Percentiles rank a stretch among this genome's conserved stretches.
Evolutionary conservation across 2,888 invertebrate genomes (phyloP).

Genomic region (Apotomis betuletana): DNA sequence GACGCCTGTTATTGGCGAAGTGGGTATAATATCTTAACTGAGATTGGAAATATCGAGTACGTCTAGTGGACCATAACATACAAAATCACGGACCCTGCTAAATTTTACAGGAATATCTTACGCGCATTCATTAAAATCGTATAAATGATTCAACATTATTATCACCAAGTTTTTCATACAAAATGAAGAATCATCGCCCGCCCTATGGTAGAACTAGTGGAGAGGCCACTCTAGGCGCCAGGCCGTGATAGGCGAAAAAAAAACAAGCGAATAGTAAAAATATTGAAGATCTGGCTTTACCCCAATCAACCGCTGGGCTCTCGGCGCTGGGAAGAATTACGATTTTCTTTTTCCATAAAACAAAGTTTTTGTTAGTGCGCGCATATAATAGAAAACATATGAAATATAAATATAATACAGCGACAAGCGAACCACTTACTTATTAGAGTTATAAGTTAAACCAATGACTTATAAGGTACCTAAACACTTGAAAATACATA

Average conservation of each 20-base stretch:
- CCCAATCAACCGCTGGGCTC: too few relatives aligned
- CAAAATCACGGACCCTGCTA: background rate
- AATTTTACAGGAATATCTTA: background rate
- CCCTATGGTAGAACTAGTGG: too few relatives aligned
- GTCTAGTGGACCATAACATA: background rate
- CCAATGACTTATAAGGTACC: conserved; percentile 16
- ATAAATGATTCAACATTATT: background rate
- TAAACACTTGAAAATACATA: background rate
- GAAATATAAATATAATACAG: conserved; percentile 13
- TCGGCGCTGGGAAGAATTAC: too few relatives aligned
- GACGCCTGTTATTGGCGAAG: background rate
- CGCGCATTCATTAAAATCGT: too few relatives aligned
- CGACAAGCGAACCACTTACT: conserved; percentile 8
- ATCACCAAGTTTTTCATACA: conserved; percentile 7
- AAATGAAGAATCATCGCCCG: conserved; percentile 2
- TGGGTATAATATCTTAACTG: too few relatives aligned
- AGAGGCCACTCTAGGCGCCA: too few relatives aligned
- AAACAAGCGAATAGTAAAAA: too few relatives aligned
- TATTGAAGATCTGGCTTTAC: too few relatives aligned
- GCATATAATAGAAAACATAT: background rate
- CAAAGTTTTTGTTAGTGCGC: background rate
- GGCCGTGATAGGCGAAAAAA: too few relatives aligned
- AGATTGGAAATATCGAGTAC: too few relatives aligned
- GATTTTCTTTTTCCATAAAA: conserved; percentile 5
- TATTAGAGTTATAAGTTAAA: background rate